Base-by-base conservation (phyloP, 2,888 invertebrate species). In the Melikaiella ostensackeni region DNA sequence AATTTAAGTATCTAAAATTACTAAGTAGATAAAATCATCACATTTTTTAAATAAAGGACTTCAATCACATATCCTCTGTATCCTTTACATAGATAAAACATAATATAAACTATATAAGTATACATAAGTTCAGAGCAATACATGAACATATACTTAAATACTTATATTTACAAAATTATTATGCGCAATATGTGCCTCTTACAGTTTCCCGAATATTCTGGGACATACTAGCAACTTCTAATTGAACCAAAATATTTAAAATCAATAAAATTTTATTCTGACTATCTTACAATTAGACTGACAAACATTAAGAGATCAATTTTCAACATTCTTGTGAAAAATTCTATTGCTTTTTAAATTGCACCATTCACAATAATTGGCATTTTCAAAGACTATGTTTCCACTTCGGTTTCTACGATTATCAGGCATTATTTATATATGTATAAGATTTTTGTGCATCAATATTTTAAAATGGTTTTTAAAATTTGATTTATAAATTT, bases 51-150 rank as follows among this genome's bases (percentile, higher is more conserved):
- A 16, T 19, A 21, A 66, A 66, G 5, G 27, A 70, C 7, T 33
- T n/a, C 6, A 50, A 70, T 50, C 66, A 66, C 50, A 50, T 33
- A 70, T 70, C 70, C 70, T 55, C 70, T 70, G 50, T 70, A 70
- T 55, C 46, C 70, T 70, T 70, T 7, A 70, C 70, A 70, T 42
- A 70, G 24, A 70, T 70, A n/a, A 70, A 70, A 70, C 46, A 13
- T 64, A 70, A 70, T 27, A 33, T 66, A 50, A 46, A 70, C 30
- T 70, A 70, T 64, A 64, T 50, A 50, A n/a, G 11, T 24, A 57
- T 57, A 46, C 30, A 33, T 64, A 70, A 27, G 30, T 70, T 50
- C 42, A 30, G 38, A 70, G n/a, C 50, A 50, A 46, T 63, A 61
- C 21, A 21, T 21, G 46, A 30, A 46, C 46, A 50, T 46, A 70